Base-by-base conservation (phyloP, 35 echinoderm and acorn worm species). In the Anneissia japonica region DNA sequence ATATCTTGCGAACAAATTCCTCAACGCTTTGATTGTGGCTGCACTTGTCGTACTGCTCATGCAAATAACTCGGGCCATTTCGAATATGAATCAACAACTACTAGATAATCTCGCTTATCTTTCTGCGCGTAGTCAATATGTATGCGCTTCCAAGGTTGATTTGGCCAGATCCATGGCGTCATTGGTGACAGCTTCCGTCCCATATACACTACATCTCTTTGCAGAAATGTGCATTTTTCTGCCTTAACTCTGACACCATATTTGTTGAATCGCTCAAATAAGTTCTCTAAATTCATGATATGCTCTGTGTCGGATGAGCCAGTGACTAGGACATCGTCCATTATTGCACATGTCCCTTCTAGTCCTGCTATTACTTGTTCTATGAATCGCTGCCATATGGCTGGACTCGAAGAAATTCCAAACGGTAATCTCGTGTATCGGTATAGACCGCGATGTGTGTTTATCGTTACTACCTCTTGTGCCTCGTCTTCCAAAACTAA, bases 271-370 rank as follows among this genome's bases (percentile, higher is more conserved):
- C 85, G 39, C 34, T 90, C 4, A 0, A 94, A 74, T 39, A 91
- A 86, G 23, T 31, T 37, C 19, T 77, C 74, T 11, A 95, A 75
- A 74, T 83, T 87, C 12, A 34, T 35, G 1, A 86, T 13, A 74
- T 95, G 81, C 36, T 91, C 86, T 5, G 87, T 46, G 19, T 75
- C 81, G 76, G 38, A 87, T 17, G 43, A 46, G 34, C 88, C 93
- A 19, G 40, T 84, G 23, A 94, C 74, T 13, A 90, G 84, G 6
- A 93, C 84, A 81, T 96, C 90, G 86, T 96, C 93, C 9, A 92
- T 31, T 46, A 89, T 92, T 31, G 87, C 72, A 13, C 35, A 82
- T 75, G 83, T 81, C 86, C 84, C 85, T 39, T 46, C 78, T 4
- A 92, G 74, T 0, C 73, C 90, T 73, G 35, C 73, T 32, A 96